phyloP scores from a whole-genome alignment of 2,888 invertebrate species.

The Dermolepida albohirtum region DNA sequence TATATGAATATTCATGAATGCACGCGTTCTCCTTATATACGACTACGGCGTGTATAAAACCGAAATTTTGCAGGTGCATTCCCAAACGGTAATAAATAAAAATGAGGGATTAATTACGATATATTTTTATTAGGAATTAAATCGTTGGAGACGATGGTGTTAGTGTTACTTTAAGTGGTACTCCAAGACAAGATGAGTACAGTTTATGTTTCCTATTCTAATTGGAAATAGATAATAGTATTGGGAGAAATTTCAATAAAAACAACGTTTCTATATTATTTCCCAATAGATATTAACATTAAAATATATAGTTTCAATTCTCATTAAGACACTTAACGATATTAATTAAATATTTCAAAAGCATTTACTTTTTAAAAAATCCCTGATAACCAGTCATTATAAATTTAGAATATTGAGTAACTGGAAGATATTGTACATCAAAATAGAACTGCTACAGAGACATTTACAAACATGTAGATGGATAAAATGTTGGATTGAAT shows the following conservation, averaged over 20 bases:
- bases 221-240: constrained; percentile 33
- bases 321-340: too few relatives aligned
- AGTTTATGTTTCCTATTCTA: constrained; percentile 24
- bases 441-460: too few relatives aligned
- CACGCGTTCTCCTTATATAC: constrained; percentile 22
- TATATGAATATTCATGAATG: constrained; percentile 44
- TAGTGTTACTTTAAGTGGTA: constrained; percentile 27
- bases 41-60: constrained; percentile 29
- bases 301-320: too few relatives aligned
- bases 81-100: constrained; percentile 34
- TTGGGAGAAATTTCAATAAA: constrained; percentile 19
- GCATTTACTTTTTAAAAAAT: too few relatives aligned
- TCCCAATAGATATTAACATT: too few relatives aligned
- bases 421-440: too few relatives aligned
- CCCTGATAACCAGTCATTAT: too few relatives aligned
- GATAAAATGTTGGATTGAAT: too few relatives aligned
- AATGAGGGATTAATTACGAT: constrained; percentile 37
- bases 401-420: too few relatives aligned
- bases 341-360: too few relatives aligned
- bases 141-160: constrained; percentile 22
- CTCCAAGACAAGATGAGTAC: not conserved
- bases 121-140: constrained; percentile 24
- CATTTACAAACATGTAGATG: too few relatives aligned
- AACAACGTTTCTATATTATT: not conserved
- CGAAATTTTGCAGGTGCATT: constrained; percentile 42